phyloP scores from a whole-genome alignment of 2,113 vertebrate species.

The Petroica traversi region DNA sequence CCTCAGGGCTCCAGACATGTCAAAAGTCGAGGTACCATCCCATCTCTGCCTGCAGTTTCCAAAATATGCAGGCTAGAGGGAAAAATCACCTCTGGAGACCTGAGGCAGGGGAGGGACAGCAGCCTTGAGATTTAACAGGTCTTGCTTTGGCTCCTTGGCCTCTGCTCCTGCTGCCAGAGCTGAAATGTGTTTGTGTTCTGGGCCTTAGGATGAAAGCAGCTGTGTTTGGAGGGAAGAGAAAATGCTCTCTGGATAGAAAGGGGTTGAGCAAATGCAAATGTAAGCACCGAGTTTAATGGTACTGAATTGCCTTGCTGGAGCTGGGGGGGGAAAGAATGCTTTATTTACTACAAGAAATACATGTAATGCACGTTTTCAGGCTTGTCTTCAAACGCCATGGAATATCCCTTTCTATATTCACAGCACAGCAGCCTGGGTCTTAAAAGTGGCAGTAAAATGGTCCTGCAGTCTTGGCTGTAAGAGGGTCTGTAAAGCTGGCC shows the following conservation, averaged over 20 bases:
- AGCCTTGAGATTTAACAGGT: background rate
- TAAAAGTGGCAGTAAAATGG: background rate
- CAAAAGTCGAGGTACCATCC: background rate
- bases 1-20: rapidly evolving
- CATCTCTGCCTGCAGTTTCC: background rate
- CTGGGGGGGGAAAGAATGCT: background rate
- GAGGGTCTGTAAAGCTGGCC: background rate
- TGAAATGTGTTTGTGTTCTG: background rate
- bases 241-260: background rate
- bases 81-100: background rate
- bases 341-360: background rate
- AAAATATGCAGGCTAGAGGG: background rate
- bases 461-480: background rate
- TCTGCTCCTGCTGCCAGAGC: background rate
- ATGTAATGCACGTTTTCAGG: background rate
- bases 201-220: background rate
- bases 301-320: background rate
- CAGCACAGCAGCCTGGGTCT: background rate
- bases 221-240: background rate
- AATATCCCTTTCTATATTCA: background rate
- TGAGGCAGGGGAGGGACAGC: background rate
- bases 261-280: background rate
- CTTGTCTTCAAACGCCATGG: background rate
- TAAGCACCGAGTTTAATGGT: background rate
- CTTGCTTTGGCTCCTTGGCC: background rate